These are phyloP conservation scores for Pollenia labialis DNA, from an alignment of 2,888 invertebrate species.

Conservation along the genomic window DNA sequence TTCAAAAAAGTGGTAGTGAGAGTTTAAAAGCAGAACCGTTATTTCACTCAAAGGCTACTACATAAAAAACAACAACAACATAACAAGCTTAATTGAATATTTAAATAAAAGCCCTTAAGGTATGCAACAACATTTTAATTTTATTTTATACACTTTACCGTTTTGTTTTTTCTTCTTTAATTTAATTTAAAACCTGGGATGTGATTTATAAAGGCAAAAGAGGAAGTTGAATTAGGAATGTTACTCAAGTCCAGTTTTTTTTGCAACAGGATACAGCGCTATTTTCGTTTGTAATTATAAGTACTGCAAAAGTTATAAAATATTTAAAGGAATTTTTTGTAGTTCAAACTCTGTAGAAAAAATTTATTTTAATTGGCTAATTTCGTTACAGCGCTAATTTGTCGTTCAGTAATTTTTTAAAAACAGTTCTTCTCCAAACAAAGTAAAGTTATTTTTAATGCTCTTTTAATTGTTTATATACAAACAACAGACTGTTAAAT, in stretches of 20 bases:
- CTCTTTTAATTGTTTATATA: too few relatives aligned
- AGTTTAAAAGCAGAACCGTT: conserved; percentile 12
- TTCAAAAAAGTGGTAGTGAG: conserved; percentile 12
- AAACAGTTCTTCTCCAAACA: too few relatives aligned
- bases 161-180: conserved; percentile 30
- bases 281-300: background rate
- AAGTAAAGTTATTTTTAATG: too few relatives aligned
- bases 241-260: too few relatives aligned
- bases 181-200: conserved; percentile 29
- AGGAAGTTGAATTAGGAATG: background rate
- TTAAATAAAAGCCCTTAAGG: conserved; percentile 61
- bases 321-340: conserved; percentile 5
- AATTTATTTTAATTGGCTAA: background rate
- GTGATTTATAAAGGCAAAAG: conserved; percentile 52
- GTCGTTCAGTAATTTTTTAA: too few relatives aligned
- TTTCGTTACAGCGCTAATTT: background rate
- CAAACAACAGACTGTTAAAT: too few relatives aligned
- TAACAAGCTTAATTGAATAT: conserved; percentile 69
- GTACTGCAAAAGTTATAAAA: background rate
- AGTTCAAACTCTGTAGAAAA: background rate
- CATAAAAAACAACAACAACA: conserved; percentile 31
- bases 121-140: conserved; percentile 62
- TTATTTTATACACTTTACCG: conserved; percentile 53
- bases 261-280: background rate
- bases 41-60: conserved; percentile 5